These are phyloP conservation scores for Channa maculata DNA, from an alignment of 2,113 vertebrate genomes.

Conservation along the genomic window DNA sequence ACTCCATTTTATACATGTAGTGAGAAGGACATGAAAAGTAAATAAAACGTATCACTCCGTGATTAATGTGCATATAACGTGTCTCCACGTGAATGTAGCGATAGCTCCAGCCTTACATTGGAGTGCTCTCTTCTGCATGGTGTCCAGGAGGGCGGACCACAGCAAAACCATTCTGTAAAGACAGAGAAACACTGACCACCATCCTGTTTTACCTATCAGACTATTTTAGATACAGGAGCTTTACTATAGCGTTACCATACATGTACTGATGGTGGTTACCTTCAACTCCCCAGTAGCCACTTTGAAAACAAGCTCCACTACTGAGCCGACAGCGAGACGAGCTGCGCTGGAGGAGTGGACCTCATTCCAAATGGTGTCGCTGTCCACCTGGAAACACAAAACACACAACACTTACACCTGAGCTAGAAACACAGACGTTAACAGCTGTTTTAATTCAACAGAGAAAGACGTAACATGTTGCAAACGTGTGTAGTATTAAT, in stretches of 20 bases:
- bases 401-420: background rate
- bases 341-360: conserved; percentile 95
- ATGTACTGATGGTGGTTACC: conserved; percentile 77
- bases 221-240: no score
- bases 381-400: conserved; percentile 89
- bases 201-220: background rate
- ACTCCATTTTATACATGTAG: conserved; percentile 19
- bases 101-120: conserved; percentile 88
- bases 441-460: no score
- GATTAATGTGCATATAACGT: conserved; percentile 41
- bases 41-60: conserved; percentile 16
- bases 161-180: conserved; percentile 93
- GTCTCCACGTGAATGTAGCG: conserved; percentile 9
- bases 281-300: conserved; percentile 94
- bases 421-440: background rate
- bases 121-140: conserved; percentile 97
- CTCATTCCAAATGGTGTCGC: conserved; percentile 99
- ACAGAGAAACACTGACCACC: conserved; percentile 17
- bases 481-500: background rate
- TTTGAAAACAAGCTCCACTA: conserved; percentile 97
- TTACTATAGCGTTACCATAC: no score
- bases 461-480: no score
- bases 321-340: conserved; percentile 94
- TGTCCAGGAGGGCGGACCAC: conserved; percentile 97
- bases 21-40: conserved; percentile 28